phyloP scores from a whole-genome alignment of 2,888 invertebrate species.

The Chrysolina oricalcia region DNA sequence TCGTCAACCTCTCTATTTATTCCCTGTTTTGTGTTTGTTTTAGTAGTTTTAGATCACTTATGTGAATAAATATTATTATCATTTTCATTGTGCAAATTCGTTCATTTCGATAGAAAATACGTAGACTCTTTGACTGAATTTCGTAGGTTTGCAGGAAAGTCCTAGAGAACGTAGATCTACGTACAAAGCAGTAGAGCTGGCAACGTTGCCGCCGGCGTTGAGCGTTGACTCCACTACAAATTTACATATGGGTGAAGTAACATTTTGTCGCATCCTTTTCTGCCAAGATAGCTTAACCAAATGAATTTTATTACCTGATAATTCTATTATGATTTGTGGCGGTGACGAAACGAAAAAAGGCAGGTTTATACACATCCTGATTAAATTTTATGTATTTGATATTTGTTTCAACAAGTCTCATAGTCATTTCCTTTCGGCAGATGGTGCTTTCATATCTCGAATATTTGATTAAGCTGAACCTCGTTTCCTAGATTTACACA shows the following conservation, averaged over 20 bases:
- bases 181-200: too few species aligned
- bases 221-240: slow-evolving; percentile 10
- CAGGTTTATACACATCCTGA: slow-evolving; percentile 23
- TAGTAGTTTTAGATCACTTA: too few species aligned
- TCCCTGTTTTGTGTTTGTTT: too few species aligned
- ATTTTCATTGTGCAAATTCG: too few species aligned
- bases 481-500: background rate
- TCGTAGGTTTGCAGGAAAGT: too few species aligned
- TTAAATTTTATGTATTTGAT: slow-evolving; percentile 12
- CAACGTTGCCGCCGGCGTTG: too few species aligned
- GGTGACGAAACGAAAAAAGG: slow-evolving; percentile 16
- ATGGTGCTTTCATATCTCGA: slow-evolving; percentile 17
- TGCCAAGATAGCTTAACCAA: background rate
- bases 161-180: too few species aligned
- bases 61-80: too few species aligned
- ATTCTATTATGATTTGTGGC: slow-evolving; percentile 15
- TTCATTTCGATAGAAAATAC: too few species aligned
- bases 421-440: slow-evolving; percentile 3
- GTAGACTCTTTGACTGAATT: too few species aligned
- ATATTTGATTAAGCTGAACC: background rate
- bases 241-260: slow-evolving; percentile 13
- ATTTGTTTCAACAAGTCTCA: slow-evolving; percentile 13
- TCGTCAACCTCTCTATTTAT: too few species aligned
- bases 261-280: slow-evolving; percentile 16
- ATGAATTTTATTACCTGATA: slow-evolving; percentile 18